phyloP scores from a whole-genome alignment of 2,113 vertebrate genomes.

The Forbesichthys agassizii region DNA sequence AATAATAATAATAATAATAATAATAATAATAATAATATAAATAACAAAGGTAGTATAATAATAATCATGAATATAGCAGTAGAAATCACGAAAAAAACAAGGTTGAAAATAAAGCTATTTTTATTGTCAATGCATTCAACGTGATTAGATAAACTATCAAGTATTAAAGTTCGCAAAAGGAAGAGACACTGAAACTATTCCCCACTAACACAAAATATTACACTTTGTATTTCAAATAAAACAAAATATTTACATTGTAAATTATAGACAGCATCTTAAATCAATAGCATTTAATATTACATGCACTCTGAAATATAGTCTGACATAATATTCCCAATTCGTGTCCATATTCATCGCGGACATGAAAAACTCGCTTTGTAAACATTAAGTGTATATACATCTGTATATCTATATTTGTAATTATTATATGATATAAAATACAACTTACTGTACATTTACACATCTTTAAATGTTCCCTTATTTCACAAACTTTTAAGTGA shows the following conservation, averaged over 20 bases:
- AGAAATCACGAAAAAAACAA: constrained; percentile 44
- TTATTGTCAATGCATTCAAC: constrained; percentile 99
- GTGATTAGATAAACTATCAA: constrained; percentile 98
- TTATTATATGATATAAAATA: constrained; percentile 90
- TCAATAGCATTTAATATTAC: constrained; percentile 81
- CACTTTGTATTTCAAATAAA: constrained; percentile 90
- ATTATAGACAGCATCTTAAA: constrained; percentile 84
- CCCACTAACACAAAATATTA: constrained; percentile 96
- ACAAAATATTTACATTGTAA: constrained; percentile 83
- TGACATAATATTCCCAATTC: constrained; percentile 76
- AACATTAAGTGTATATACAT: constrained; percentile 69
- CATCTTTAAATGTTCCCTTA: constrained; percentile 85
- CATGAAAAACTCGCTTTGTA: constrained; percentile 72
- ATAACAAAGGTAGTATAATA: not conserved
- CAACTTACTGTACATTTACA: constrained; percentile 90
- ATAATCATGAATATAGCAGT: no score
- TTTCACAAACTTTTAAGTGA: constrained; percentile 87
- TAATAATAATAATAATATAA: not conserved
- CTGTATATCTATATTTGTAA: constrained; percentile 76
- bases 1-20: constrained; percentile 16
- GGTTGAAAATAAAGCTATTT: constrained; percentile 98
- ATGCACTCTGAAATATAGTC: constrained; percentile 86
- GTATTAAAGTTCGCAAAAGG: constrained; percentile 90
- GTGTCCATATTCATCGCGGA: constrained; percentile 69
- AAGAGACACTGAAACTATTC: constrained; percentile 90